Evolutionary conservation across 1,140 invertebrate species (phyloP), one percentile per base, ranked within the genome.

Genomic region (Drosophila orena): DNA sequence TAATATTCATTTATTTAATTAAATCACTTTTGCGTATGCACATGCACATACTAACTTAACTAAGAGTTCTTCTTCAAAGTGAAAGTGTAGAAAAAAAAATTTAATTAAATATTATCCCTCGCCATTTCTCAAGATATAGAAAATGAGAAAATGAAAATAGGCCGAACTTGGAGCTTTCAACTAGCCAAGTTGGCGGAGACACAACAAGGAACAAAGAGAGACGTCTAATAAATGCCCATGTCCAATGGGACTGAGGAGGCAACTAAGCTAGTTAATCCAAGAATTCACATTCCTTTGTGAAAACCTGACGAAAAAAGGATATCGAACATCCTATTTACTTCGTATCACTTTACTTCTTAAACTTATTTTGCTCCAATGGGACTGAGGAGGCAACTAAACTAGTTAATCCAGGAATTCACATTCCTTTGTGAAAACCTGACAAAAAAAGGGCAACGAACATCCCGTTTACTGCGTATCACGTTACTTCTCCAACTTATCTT

Each of bases 11-110:
- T 17, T 62, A 72, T 66, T 43, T 62, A 52, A 30, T 50, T 65
- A 10, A 68, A 68, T 68, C 64, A 64, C 52, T 37, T 47, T 43
- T 53, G 5, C 15, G 24, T 71, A 74, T 44, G 50, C 37, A 52
- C n/a, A 35, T 37, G 15, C 10, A 66, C 43, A 47, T 15, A 37
- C 49, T 68, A 49, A 59, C 42, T 42, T 54, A 59, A 34, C 42
- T 50, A 27, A 22, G 27, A 49, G 4, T 20, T 14, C n/a, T 46
- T 17, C 22, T 10, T 27, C 7, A 24, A 40, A 38, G 17, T 10
- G 3, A 40, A 20, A 40, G 30, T 30, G n/a, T 15, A 55, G 10
- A n/a, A 34, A 34, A 34, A 24, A 24, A 42, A 56, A 2, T 15
- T 24, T 4, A 35, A 14, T 12, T 37, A 3, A 11, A 57, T 17